Percentiles rank a stretch among this genome's conserved stretches.
Evolutionary conservation across 2,797 vertebrate species (phyloP).

Genomic region (Gambusia yucatana): DNA sequence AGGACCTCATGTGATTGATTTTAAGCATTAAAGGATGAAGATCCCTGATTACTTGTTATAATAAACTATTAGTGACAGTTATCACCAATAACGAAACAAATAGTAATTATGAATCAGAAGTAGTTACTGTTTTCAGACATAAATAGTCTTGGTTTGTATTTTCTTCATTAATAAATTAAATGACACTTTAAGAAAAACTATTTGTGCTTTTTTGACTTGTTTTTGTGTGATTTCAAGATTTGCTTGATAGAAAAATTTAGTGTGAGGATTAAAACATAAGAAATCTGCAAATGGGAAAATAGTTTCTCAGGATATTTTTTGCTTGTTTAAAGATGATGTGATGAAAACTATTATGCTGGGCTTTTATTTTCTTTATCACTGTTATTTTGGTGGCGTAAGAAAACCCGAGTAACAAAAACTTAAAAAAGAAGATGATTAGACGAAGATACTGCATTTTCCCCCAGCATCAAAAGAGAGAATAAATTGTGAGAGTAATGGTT

Average conservation of each 20-base stretch:
- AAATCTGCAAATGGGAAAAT: neutral
- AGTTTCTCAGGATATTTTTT: neutral
- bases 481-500: neutral
- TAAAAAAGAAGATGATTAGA: neutral
- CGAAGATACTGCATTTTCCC: neutral
- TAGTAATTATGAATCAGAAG: neutral
- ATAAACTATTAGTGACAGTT: neutral
- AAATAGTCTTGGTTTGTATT: neutral
- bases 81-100: neutral
- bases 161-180: neutral
- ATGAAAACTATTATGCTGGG: neutral
- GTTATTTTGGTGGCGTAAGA: neutral
- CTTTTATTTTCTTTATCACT: neutral
- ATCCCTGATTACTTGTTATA: neutral
- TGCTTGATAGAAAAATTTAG: neutral
- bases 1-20: neutral
- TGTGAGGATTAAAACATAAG: neutral
- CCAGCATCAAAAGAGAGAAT: neutral
- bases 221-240: neutral
- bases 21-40: neutral
- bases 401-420: neutral
- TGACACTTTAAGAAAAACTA: neutral
- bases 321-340: neutral
- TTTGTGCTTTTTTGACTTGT: neutral
- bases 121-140: neutral